Percentiles rank a stretch among this genome's conserved stretches.
These are phyloP conservation scores for Homarus americanus DNA, from an alignment of 1,140 invertebrate genomes.

Conservation along the genomic window DNA sequence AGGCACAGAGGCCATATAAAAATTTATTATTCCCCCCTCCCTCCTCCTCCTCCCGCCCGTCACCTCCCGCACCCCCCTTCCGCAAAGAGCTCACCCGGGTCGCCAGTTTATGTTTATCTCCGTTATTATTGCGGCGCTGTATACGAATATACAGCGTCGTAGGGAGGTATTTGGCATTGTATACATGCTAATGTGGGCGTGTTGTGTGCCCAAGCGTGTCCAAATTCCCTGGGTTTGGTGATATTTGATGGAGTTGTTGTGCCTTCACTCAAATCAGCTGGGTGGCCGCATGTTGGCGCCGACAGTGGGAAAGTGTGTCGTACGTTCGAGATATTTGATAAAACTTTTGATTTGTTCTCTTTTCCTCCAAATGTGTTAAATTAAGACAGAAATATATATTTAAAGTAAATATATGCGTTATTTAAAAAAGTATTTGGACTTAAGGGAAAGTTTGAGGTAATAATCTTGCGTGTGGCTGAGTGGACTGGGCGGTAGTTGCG, in stretches of 20 bases:
- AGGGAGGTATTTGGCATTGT: neutral
- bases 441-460: neutral
- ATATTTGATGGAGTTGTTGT: constrained; percentile 56
- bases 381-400: no score
- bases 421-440: no score
- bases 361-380: no score
- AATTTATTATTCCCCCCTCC: constrained; percentile 71
- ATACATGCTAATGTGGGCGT: neutral
- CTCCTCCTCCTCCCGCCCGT: constrained; percentile 27
- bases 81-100: constrained; percentile 66
- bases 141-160: neutral
- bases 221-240: constrained; percentile 7
- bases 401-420: no score
- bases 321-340: constrained; percentile 10
- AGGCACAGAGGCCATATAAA: constrained; percentile 73
- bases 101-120: constrained; percentile 45
- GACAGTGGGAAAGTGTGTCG: constrained; percentile 46
- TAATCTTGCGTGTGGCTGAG: constrained; percentile 63
- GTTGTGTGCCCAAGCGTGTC: neutral
- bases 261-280: constrained; percentile 64
- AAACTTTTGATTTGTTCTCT: neutral
- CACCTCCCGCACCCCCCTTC: constrained; percentile 57
- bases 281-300: constrained; percentile 69
- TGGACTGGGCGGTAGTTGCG: constrained; percentile 44
- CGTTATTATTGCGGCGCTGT: neutral